These are phyloP conservation scores for Melanostoma scalare DNA, from an alignment of 2,888 invertebrate genomes.

Conservation along the genomic window DNA sequence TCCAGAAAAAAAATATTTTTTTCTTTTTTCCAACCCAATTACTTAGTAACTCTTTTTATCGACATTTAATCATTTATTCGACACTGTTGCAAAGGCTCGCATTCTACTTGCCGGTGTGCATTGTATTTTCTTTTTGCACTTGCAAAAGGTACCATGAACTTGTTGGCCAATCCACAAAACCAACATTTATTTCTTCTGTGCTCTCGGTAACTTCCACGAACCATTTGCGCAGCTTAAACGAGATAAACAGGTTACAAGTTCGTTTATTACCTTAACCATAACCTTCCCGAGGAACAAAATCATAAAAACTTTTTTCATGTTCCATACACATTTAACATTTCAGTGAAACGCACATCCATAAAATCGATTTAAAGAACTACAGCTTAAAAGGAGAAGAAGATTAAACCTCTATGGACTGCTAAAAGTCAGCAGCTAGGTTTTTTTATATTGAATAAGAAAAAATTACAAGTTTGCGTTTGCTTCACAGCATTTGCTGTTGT, in stretches of 20 bases:
- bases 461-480: slow-evolving; percentile 22
- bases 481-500: background rate
- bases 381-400: slow-evolving; percentile 35
- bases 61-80: no score
- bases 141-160: slow-evolving; percentile 44
- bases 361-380: slow-evolving; percentile 8
- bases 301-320: slow-evolving; percentile 46
- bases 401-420: slow-evolving; percentile 40
- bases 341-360: slow-evolving; percentile 39
- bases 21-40: no score
- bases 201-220: slow-evolving; percentile 36
- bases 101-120: no score
- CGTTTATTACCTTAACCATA: slow-evolving; percentile 64
- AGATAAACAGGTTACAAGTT: slow-evolving; percentile 72
- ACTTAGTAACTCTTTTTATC: no score
- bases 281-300: slow-evolving; percentile 58
- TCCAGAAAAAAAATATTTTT: no score
- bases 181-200: slow-evolving; percentile 29
- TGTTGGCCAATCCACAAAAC: slow-evolving; percentile 24
- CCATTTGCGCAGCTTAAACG: slow-evolving; percentile 54
- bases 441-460: slow-evolving; percentile 31
- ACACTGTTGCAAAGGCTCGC: no score
- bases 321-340: slow-evolving; percentile 36
- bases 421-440: slow-evolving; percentile 38
- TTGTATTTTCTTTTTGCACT: background rate